Conservation (phyloP, 1,140 invertebrate species). For the Eumaeus atala region DNA sequence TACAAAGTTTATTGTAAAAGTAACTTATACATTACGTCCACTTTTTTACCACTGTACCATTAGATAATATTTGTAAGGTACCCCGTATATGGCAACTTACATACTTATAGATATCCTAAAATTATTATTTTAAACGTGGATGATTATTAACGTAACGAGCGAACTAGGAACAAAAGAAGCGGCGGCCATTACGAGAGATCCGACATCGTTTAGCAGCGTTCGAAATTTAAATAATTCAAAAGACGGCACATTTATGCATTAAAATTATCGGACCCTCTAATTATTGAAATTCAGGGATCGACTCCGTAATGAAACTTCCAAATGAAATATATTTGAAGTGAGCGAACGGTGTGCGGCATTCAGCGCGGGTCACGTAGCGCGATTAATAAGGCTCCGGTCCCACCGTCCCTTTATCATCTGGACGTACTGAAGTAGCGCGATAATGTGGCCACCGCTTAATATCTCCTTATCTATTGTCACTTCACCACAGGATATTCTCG, state of each 20-base stretch:
- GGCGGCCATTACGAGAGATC: not conserved
- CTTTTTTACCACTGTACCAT: too few species aligned
- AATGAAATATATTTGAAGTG: constrained; percentile 10
- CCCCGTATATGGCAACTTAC: too few species aligned
- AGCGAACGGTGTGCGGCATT: constrained; percentile 20
- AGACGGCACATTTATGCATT: constrained; percentile 18
- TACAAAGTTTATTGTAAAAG: too few species aligned
- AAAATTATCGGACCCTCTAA: constrained; percentile 18
- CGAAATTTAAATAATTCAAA: constrained; percentile 9
- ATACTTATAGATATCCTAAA: too few species aligned
- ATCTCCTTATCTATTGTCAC: too few species aligned
- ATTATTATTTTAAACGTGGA: too few species aligned
- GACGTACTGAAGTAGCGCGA: constrained; percentile 1
- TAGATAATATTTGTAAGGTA: too few species aligned
- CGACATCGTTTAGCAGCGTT: not conserved
- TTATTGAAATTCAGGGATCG: constrained; percentile 11
- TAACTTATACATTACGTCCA: too few species aligned
- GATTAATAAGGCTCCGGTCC: constrained; percentile 24
- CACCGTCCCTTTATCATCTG: constrained; percentile 11
- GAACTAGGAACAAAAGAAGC: not conserved
- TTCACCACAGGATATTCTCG: too few species aligned
- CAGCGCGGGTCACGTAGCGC: constrained; percentile 27
- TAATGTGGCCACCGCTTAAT: constrained; percentile 5
- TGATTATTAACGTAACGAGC: constrained; percentile 3
- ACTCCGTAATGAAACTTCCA: constrained; percentile 12